Conservation (phyloP, 1,140 invertebrate genomes). For the Leptopilina boulardi region DNA sequence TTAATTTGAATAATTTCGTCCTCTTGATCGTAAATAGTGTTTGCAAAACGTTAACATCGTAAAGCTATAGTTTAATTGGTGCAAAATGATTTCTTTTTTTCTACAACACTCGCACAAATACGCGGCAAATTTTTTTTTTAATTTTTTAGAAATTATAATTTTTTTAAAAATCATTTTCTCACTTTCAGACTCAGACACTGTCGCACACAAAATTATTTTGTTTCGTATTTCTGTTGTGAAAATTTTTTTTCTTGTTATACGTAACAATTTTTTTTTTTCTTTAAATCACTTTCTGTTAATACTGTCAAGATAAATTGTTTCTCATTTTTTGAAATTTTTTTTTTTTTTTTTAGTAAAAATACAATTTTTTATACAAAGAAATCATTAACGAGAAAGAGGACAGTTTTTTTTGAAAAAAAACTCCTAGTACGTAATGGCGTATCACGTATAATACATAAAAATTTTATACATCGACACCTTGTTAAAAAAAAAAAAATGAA, state of each 20-base stretch:
- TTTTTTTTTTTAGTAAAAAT: constrained; percentile 14
- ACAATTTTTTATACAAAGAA: neutral
- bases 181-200: neutral
- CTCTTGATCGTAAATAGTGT: constrained; percentile 30
- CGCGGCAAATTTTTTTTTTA: neutral
- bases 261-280: constrained; percentile 13
- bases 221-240: neutral
- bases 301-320: constrained; percentile 11
- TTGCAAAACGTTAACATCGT: constrained; percentile 24
- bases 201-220: neutral
- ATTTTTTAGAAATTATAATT: neutral
- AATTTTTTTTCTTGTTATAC: neutral
- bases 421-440: neutral
- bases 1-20: constrained; percentile 26
- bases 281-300: constrained; percentile 19
- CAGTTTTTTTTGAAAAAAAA: constrained; percentile 7
- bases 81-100: neutral
- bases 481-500: neutral
- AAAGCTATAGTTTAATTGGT: constrained; percentile 4
- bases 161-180: constrained; percentile 4
- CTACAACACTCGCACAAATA: constrained; percentile 25
- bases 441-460: constrained; percentile 28
- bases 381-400: constrained; percentile 6
- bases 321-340: neutral
- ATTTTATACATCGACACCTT: constrained; percentile 13